These are phyloP conservation scores for Bambusicola thoracicus DNA, from an alignment of 2,113 vertebrate species.

Conservation along the genomic window DNA sequence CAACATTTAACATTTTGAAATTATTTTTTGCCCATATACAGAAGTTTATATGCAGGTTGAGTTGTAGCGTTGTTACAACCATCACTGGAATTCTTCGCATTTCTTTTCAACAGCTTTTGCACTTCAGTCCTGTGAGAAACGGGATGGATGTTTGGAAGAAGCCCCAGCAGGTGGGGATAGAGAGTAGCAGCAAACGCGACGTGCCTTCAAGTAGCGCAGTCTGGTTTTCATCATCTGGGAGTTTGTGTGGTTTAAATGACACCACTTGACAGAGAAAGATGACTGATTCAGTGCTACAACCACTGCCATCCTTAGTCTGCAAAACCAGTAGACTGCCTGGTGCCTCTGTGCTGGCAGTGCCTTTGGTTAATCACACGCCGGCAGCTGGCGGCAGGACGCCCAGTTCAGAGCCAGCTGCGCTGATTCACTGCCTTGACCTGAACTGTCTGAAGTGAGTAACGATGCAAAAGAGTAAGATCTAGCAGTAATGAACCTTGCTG, in stretches of 20 bases:
- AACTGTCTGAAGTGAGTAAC: not conserved
- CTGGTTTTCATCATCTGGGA: constrained; percentile 56
- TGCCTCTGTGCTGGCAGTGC: constrained; percentile 50
- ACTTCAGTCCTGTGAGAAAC: not conserved
- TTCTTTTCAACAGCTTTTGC: not conserved
- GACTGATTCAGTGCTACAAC: constrained; percentile 12
- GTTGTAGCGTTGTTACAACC: fast-evolving
- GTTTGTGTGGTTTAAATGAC: constrained; percentile 43
- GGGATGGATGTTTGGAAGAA: not conserved
- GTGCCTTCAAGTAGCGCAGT: not conserved
- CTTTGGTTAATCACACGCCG: not conserved
- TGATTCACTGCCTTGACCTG: not conserved
- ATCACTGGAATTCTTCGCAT: fast-evolving
- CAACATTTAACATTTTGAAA: not conserved
- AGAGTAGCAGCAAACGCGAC: not conserved
- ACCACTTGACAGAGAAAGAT: constrained; percentile 39
- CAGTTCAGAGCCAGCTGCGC: not conserved
- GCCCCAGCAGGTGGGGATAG: constrained; percentile 67
- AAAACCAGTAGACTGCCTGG: constrained; percentile 57
- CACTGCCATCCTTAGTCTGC: constrained; percentile 35
- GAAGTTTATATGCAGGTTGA: not conserved
- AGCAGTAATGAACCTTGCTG: not conserved
- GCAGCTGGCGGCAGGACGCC: not conserved
- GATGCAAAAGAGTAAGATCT: not conserved
- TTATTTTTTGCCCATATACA: not conserved